Percentiles rank a stretch among this genome's conserved stretches.
Conservation (phyloP, 1,140 invertebrate species). For the Anastrepha ludens region DNA sequence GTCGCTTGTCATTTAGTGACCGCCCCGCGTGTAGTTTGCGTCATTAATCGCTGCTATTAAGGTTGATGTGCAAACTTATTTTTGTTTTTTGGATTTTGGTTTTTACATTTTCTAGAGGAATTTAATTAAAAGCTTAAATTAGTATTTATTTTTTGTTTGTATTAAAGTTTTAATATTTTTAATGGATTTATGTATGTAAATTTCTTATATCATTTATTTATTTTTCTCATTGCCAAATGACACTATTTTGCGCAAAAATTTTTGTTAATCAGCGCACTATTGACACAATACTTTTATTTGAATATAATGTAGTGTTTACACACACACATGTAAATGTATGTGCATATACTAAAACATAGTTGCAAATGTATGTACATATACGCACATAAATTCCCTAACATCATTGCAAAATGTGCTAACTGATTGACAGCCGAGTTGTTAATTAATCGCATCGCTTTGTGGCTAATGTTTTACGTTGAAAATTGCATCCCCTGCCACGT, state of each 20-base stretch:
- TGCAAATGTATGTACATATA: neutral
- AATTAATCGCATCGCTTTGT: slow-evolving; percentile 47
- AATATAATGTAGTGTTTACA: neutral
- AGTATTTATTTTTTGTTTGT: neutral
- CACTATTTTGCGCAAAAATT: neutral
- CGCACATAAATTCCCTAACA: neutral
- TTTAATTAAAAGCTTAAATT: neutral
- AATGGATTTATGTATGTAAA: neutral
- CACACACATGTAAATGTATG: neutral
- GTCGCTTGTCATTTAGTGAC: neutral
- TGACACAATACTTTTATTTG: neutral
- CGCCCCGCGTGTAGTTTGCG: neutral
- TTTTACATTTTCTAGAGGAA: too few species aligned
- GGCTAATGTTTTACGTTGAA: slow-evolving; percentile 21
- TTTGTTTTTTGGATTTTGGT: too few species aligned
- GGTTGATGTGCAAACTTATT: neutral
- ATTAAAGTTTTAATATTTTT: neutral
- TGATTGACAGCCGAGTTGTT: slow-evolving; percentile 38
- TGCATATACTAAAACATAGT: neutral
- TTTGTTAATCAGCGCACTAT: neutral
- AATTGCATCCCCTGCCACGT: neutral
- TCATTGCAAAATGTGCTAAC: slow-evolving; percentile 37
- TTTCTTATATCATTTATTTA: neutral
- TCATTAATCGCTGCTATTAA: neutral
- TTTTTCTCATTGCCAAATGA: slow-evolving; percentile 20